Conservation (phyloP, 2,888 invertebrate genomes). For the Panorpa germanica region DNA sequence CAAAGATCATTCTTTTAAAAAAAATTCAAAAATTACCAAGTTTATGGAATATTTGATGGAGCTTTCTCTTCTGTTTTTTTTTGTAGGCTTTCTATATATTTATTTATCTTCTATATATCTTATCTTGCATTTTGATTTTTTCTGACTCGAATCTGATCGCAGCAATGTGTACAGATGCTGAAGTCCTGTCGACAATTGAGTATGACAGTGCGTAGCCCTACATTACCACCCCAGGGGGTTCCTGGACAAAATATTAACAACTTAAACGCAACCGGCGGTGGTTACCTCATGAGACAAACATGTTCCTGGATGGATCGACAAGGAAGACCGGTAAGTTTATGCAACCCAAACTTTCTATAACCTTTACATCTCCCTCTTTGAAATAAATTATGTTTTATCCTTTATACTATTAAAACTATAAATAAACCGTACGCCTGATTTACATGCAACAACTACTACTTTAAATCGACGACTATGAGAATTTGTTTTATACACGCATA, state of each 20-base stretch:
- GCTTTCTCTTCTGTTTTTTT: constrained; percentile 4
- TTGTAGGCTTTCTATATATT: not conserved
- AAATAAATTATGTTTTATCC: too few species aligned
- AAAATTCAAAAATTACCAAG: too few species aligned
- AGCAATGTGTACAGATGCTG: constrained; percentile 53
- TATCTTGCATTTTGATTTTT: constrained; percentile 16
- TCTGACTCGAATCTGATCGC: constrained; percentile 27
- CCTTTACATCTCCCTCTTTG: too few species aligned
- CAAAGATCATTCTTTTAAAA: too few species aligned
- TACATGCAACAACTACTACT: too few species aligned
- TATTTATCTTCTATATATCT: not conserved
- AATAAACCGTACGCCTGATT: too few species aligned
- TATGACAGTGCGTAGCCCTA: constrained; percentile 74
- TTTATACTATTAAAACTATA: too few species aligned
- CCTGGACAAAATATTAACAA: constrained; percentile 25
- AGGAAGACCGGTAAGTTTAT: constrained; percentile 76
- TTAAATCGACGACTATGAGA: too few species aligned
- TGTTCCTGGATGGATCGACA: constrained; percentile 92
- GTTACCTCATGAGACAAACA: constrained; percentile 37
- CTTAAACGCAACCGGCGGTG: constrained; percentile 20
- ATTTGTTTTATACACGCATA: too few species aligned
- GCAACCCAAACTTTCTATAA: too few species aligned
- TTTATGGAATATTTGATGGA: too few species aligned
- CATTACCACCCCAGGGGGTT: constrained; percentile 37
- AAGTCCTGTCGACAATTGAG: constrained; percentile 75